Conservation (phyloP, 2,888 invertebrate species). For the Buathra laborator region DNA sequence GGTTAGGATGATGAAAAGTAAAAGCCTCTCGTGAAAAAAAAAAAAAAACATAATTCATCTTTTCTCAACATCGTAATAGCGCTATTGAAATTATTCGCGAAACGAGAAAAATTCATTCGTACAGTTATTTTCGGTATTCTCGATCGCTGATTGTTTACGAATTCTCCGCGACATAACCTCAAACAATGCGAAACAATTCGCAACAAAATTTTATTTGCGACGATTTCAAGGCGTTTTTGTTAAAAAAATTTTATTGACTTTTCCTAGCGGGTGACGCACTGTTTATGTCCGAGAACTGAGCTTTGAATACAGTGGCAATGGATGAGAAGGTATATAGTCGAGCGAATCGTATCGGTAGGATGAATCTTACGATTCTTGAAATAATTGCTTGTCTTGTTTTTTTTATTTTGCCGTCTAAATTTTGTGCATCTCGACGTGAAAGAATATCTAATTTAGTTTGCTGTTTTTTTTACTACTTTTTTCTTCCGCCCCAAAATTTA, state of each 20-base stretch:
- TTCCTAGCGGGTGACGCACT: conserved; percentile 75
- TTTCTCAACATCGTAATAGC: conserved; percentile 8
- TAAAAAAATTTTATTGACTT: conserved; percentile 66
- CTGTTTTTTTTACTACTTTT: conserved; percentile 10
- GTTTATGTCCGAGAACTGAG: conserved; percentile 73
- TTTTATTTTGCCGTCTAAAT: conserved; percentile 4
- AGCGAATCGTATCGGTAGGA: conserved; percentile 63
- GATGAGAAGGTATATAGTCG: conserved; percentile 77
- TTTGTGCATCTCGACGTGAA: conserved; percentile 1
- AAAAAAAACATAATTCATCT: background rate
- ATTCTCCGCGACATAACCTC: conserved; percentile 20
- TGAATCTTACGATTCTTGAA: conserved; percentile 42
- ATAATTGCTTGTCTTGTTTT: conserved; percentile 7
- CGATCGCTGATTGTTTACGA: background rate
- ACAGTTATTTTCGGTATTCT: background rate
- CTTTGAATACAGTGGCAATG: conserved; percentile 76
- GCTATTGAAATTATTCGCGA: background rate
- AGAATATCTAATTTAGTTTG: background rate
- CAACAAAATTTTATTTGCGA: conserved; percentile 5
- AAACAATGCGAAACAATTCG: background rate
- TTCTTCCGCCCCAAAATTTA: background rate
- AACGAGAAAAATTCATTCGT: conserved; percentile 5
- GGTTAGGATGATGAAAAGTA: conserved; percentile 52
- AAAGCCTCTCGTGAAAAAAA: conserved; percentile 7
- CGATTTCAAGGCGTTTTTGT: background rate